Percentiles rank a stretch among this genome's conserved stretches.
These are phyloP conservation scores for Threskiornis aethiopicus DNA, from an alignment of 2,797 vertebrate species.

Conservation along the genomic window DNA sequence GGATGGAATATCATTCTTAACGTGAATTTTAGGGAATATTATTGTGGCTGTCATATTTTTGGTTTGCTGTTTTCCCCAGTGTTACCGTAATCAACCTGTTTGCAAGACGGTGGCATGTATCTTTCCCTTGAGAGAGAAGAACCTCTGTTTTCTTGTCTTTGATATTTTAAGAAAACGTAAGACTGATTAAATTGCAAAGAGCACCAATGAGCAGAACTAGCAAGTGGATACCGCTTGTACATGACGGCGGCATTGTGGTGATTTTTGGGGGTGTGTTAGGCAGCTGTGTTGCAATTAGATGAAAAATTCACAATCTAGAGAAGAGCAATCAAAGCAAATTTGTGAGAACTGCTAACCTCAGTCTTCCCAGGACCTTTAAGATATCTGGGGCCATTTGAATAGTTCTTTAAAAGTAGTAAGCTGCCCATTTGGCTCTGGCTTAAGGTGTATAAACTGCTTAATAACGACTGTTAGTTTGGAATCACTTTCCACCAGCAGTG, in stretches of 20 bases:
- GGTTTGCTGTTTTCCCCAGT: neutral
- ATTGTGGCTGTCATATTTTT: neutral
- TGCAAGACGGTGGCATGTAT: neutral
- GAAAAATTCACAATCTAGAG: neutral
- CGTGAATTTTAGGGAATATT: neutral
- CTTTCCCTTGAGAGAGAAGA: neutral
- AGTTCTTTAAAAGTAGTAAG: neutral
- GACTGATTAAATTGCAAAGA: neutral
- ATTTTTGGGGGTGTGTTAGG: neutral
- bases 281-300: neutral
- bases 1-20: neutral
- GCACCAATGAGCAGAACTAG: neutral
- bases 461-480: neutral
- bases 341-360: neutral
- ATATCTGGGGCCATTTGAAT: neutral
- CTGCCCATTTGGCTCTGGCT: neutral
- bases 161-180: neutral
- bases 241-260: rapidly evolving
- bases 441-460: neutral
- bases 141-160: neutral
- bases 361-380: neutral
- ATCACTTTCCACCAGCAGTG: neutral
- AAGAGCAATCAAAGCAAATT: neutral
- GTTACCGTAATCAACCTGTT: no score
- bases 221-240: neutral